Percentiles rank a stretch among this genome's conserved stretches.
phyloP scores from a whole-genome alignment of 1,140 invertebrate species.

The Plodia interpunctella region DNA sequence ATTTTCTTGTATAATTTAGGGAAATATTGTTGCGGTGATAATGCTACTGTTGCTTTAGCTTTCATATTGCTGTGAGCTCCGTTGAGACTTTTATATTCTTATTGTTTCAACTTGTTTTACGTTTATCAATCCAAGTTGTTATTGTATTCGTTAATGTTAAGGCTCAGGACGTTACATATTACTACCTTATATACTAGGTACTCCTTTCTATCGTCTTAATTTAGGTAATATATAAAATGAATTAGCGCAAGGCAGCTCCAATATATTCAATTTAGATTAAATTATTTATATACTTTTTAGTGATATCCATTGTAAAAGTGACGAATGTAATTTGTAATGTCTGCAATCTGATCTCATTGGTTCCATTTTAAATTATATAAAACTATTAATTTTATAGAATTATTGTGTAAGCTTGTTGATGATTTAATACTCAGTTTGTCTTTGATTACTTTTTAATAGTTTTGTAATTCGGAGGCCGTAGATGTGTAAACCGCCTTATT shows the following conservation, averaged over 20 bases:
- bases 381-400: constrained; percentile 21
- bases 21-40: constrained; percentile 30
- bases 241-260: constrained; percentile 6
- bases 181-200: too few species aligned
- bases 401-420: constrained; percentile 32
- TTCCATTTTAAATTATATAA: constrained; percentile 31
- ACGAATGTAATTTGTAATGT: constrained; percentile 6
- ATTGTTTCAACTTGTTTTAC: neutral
- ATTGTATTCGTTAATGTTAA: neutral
- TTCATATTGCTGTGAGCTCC: constrained; percentile 50
- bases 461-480: constrained; percentile 59
- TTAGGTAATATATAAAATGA: neutral
- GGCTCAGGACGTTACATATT: too few species aligned
- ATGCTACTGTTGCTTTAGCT: constrained; percentile 63
- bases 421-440: constrained; percentile 43
- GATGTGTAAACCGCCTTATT: constrained; percentile 65
- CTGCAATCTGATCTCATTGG: constrained; percentile 46
- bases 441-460: constrained; percentile 52
- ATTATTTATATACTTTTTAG: constrained; percentile 47
- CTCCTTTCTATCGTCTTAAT: too few species aligned
- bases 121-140: neutral
- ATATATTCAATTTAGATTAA: constrained; percentile 23
- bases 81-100: constrained; percentile 11
- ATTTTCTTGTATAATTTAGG: constrained; percentile 37
- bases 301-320: constrained; percentile 43